Percentiles rank a stretch among this genome's conserved stretches.
phyloP scores from a whole-genome alignment of 2,113 vertebrate species.

The Takifugu bimaculatus region DNA sequence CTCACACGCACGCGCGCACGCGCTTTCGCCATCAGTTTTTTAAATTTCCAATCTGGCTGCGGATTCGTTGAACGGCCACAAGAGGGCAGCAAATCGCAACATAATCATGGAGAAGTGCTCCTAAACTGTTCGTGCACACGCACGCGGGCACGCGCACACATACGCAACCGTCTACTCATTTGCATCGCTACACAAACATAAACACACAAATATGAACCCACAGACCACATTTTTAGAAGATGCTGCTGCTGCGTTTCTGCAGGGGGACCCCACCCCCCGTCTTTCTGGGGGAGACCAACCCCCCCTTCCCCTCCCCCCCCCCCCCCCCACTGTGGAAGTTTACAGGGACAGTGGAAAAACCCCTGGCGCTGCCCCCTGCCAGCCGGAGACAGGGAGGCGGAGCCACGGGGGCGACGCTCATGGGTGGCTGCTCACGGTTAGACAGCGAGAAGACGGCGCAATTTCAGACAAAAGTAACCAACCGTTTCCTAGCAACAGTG shows the following conservation, averaged over 20 bases:
- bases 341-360: conserved; percentile 69
- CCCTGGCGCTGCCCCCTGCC: conserved; percentile 43
- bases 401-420: background rate
- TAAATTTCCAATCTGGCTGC: background rate
- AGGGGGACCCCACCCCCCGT: conserved; percentile 33
- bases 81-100: background rate
- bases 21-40: too few species aligned
- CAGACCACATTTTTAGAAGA: background rate
- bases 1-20: background rate
- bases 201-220: background rate
- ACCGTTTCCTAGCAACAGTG: too few species aligned
- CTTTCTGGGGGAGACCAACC: conserved; percentile 2
- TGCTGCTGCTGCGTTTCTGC: conserved; percentile 20
- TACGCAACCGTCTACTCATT: background rate
- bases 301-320: conserved; percentile 7
- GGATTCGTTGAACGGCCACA: background rate
- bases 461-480: too few species aligned
- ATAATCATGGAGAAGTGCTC: too few species aligned
- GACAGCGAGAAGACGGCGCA: background rate
- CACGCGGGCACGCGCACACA: background rate
- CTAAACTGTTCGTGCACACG: background rate
- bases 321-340: conserved; percentile 62
- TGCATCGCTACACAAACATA: background rate
- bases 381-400: conserved; percentile 19
- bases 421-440: background rate